Evolutionary conservation across 2,888 invertebrate genomes (phyloP).

Genomic region (Dolomedes plantarius): DNA sequence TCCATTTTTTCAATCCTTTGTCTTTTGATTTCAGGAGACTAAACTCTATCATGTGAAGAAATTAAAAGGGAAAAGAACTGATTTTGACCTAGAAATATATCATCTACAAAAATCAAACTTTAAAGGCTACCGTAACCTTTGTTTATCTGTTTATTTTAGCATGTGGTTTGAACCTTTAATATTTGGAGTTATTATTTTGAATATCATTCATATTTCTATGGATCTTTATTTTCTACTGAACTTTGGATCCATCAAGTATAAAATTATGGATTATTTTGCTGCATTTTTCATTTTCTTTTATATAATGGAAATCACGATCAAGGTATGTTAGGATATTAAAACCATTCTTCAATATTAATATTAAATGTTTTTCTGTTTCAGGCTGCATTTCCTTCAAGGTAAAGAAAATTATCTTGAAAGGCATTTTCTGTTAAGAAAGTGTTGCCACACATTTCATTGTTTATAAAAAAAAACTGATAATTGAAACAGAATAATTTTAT

Average conservation of each 20-base stretch:
- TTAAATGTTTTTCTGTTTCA: too few relatives aligned
- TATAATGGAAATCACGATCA: constrained; percentile 22
- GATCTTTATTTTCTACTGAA: neutral
- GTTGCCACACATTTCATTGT: too few relatives aligned
- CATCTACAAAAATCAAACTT: neutral
- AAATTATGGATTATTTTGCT: neutral
- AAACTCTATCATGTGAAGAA: neutral
- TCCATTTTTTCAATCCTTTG: too few relatives aligned
- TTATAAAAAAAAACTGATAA: too few relatives aligned
- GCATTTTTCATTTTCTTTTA: constrained; percentile 5
- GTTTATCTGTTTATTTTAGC: constrained; percentile 17
- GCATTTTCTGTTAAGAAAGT: too few relatives aligned
- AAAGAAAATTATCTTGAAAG: too few relatives aligned
- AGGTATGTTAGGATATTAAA: too few relatives aligned
- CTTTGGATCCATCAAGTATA: neutral
- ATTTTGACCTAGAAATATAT: constrained; percentile 20
- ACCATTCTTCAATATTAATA: too few relatives aligned
- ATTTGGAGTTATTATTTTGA: constrained; percentile 5
- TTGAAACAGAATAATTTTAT: too few relatives aligned
- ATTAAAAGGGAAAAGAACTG: neutral
- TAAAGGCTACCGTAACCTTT: constrained; percentile 1
- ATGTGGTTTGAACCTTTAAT: constrained; percentile 44
- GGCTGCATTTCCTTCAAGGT: too few relatives aligned
- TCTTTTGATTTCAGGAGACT: neutral
- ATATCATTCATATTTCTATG: neutral